Conservation (phyloP, 2,113 vertebrate genomes). For the Tautogolabrus adspersus region DNA sequence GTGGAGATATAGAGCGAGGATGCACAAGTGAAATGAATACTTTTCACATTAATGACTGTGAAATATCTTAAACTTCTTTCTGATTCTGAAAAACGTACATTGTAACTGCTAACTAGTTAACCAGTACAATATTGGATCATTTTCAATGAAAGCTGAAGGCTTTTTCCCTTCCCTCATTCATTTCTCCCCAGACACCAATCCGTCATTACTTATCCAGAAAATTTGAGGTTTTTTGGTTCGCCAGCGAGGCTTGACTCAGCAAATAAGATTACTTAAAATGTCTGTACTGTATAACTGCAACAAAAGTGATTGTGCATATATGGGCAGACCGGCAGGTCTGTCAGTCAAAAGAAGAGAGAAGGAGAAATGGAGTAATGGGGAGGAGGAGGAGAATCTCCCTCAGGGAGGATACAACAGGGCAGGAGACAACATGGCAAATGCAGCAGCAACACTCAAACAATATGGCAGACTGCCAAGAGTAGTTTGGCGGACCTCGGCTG, state of each 20-base stretch:
- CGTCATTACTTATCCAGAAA: slow-evolving; percentile 11
- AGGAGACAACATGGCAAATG: slow-evolving; percentile 73
- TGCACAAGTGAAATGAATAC: not conserved
- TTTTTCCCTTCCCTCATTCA: not conserved
- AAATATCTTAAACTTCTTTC: no score
- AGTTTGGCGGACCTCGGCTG: slow-evolving; percentile 65
- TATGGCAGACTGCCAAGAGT: slow-evolving; percentile 63
- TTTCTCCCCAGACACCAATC: slow-evolving; percentile 6
- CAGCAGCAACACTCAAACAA: slow-evolving; percentile 58
- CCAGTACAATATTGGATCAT: not conserved
- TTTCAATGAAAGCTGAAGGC: not conserved
- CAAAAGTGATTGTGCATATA: slow-evolving; percentile 56
- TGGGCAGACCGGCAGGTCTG: slow-evolving; percentile 37
- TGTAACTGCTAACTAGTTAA: not conserved
- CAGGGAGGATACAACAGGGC: slow-evolving; percentile 61
- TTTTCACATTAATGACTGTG: not conserved
- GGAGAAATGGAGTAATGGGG: not conserved
- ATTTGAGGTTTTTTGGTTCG: slow-evolving; percentile 7
- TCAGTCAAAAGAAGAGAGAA: slow-evolving; percentile 55
- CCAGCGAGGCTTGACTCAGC: slow-evolving; percentile 9
- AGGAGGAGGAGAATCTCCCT: slow-evolving; percentile 57
- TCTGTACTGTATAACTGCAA: slow-evolving; percentile 26
- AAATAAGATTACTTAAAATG: slow-evolving; percentile 11
- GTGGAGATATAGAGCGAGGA: not conserved
- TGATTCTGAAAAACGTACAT: not conserved